Evolutionary conservation across 2,113 vertebrate genomes (phyloP).

Genomic region (Phrynosoma platyrhinos): DNA sequence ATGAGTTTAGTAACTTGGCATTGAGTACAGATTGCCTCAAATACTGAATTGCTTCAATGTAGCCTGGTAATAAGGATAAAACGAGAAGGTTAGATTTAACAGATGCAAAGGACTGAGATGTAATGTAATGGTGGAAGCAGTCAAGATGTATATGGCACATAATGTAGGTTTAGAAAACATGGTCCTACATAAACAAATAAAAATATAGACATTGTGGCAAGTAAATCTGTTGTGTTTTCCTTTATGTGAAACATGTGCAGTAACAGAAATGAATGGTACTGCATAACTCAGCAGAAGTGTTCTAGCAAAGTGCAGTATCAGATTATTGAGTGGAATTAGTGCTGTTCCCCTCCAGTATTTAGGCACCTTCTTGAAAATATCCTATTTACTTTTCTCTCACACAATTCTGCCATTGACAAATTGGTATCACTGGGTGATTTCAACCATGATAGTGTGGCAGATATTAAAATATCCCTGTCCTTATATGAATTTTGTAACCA

Average conservation of each 20-base stretch:
- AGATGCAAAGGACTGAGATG: background rate
- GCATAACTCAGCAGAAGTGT: background rate
- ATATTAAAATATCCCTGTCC: background rate
- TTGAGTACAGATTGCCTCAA: background rate
- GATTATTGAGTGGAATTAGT: background rate
- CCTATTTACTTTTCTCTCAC: background rate
- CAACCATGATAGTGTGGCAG: background rate
- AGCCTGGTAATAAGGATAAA: background rate
- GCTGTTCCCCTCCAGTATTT: background rate
- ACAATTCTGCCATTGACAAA: background rate
- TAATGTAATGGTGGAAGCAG: background rate
- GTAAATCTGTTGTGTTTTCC: background rate
- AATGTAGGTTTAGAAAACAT: background rate
- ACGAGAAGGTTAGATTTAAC: background rate
- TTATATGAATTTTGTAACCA: background rate
- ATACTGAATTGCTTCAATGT: background rate
- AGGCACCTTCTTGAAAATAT: background rate
- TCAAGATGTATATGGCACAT: background rate
- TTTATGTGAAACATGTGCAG: background rate
- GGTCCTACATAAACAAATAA: background rate
- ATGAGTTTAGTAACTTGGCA: background rate
- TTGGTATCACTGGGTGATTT: background rate
- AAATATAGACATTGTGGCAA: background rate
- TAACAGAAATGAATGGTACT: background rate
- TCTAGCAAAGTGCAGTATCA: background rate